Conservation (phyloP, 2,113 vertebrate species). For the Onychorhynchus coronatus region DNA sequence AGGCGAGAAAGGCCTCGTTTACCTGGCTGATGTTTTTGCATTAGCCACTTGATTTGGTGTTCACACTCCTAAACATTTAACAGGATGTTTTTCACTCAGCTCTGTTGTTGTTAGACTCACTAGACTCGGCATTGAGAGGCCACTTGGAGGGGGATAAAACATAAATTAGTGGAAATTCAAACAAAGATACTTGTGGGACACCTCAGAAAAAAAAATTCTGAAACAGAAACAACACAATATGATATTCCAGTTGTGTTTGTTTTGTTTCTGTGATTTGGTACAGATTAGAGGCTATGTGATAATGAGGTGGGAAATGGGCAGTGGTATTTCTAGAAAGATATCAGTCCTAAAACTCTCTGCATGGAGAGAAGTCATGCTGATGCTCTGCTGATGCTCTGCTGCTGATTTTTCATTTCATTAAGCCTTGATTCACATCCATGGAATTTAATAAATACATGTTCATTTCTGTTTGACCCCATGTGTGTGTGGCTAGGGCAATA, state of each 20-base stretch:
- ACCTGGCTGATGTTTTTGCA: neutral
- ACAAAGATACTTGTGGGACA: neutral
- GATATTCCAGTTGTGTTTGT: neutral
- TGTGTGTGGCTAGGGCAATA: neutral
- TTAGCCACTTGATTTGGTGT: neutral
- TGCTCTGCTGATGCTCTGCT: neutral
- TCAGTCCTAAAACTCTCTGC: neutral
- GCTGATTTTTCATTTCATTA: neutral
- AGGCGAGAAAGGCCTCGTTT: neutral
- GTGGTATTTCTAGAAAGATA: neutral
- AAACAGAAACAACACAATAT: neutral
- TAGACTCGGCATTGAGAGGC: neutral
- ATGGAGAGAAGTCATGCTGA: neutral
- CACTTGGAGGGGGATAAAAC: neutral
- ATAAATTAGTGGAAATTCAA: neutral
- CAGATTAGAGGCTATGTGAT: neutral
- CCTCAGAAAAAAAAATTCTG: neutral
- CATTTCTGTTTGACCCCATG: neutral
- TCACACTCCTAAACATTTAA: neutral
- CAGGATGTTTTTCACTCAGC: neutral
- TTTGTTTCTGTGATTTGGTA: neutral
- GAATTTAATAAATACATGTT: neutral
- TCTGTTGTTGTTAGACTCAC: neutral
- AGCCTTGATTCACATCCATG: neutral
- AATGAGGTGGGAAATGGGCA: neutral